A percentile compares a stretch with the other conserved stretches of the same genome.
phyloP scores from a whole-genome alignment of 2,113 vertebrate species.

The Corydoras maculifer region DNA sequence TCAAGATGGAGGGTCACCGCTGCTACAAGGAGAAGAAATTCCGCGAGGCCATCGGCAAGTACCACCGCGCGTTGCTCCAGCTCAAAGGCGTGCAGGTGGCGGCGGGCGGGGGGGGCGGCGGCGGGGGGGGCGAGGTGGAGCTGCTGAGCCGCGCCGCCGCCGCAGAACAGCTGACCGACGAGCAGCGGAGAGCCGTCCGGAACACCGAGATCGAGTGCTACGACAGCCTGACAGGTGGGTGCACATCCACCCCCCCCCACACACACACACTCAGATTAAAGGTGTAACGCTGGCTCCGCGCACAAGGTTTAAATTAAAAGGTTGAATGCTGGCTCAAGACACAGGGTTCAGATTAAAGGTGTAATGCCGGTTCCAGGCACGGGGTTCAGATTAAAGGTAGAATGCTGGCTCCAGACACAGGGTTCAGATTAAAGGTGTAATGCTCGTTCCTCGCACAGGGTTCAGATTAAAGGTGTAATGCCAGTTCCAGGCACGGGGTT shows the following conservation, averaged over 20 bases:
- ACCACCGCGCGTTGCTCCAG: slow-evolving; percentile 85
- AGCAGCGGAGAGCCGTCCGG: slow-evolving; percentile 79
- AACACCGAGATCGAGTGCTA: slow-evolving; percentile 89
- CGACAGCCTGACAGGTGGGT: slow-evolving; percentile 81
- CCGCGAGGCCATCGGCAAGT: slow-evolving; percentile 86
- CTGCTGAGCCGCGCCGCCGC: slow-evolving; percentile 60
- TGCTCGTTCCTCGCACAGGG: no score
- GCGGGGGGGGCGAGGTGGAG: slow-evolving; percentile 53
- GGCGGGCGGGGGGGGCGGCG: slow-evolving; percentile 50
- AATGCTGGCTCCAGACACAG: no score
- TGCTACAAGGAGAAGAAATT: slow-evolving; percentile 92
- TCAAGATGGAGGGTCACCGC: slow-evolving; percentile 82
- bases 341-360: no score
- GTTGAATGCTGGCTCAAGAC: no score
- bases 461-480: no score
- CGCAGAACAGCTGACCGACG: slow-evolving; percentile 67
- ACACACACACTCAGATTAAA: no score
- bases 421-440: no score
- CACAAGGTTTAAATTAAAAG: no score
- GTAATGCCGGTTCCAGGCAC: no score
- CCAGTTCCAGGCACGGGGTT: no score
- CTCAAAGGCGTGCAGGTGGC: slow-evolving; percentile 77
- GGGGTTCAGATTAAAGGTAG: no score
- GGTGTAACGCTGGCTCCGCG: no score
- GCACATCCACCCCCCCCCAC: not conserved